Evolutionary conservation across 2,113 vertebrate species (phyloP).

Genomic region (Hippocampus barbouri): DNA sequence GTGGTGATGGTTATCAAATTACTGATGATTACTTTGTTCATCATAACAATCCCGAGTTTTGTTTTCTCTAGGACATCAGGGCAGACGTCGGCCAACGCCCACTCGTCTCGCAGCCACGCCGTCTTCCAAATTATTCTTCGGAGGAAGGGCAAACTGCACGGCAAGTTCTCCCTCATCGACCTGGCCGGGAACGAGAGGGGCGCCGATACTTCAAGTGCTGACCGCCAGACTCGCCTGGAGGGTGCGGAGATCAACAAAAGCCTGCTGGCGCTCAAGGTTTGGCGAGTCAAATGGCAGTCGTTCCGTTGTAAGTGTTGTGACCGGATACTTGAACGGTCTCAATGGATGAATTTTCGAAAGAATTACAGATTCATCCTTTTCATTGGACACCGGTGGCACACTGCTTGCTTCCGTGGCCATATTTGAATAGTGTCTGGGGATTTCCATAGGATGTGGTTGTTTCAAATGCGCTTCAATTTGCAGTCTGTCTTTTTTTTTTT

Average conservation of each 20-base stretch:
- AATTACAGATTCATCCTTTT: too few relatives aligned
- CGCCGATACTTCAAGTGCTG: conserved; percentile 93
- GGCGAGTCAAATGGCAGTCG: neutral
- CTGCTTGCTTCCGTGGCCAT: too few relatives aligned
- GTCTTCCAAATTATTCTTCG: conserved; percentile 97
- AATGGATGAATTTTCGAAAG: too few relatives aligned
- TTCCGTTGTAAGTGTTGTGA: too few relatives aligned
- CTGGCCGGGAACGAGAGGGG: conserved; percentile 96
- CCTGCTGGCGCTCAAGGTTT: conserved; percentile 95
- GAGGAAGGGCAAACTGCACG: conserved; percentile 92
- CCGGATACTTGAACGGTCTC: too few relatives aligned
- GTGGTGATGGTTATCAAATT: neutral
- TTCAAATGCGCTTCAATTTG: too few relatives aligned
- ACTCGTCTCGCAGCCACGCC: conserved; percentile 96
- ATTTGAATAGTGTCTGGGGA: too few relatives aligned
- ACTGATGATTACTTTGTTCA: neutral
- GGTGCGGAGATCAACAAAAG: conserved; percentile 99
- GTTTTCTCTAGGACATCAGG: conserved; percentile 83
- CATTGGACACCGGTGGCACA: too few relatives aligned
- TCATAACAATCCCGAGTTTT: neutral
- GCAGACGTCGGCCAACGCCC: conserved; percentile 92
- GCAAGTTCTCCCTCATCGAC: conserved; percentile 98
- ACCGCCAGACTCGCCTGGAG: conserved; percentile 92
- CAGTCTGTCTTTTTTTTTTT: too few relatives aligned
- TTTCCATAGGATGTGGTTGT: too few relatives aligned